Evolutionary conservation across 2,113 vertebrate genomes (phyloP).

Genomic region (Raphicerus campestris): DNA sequence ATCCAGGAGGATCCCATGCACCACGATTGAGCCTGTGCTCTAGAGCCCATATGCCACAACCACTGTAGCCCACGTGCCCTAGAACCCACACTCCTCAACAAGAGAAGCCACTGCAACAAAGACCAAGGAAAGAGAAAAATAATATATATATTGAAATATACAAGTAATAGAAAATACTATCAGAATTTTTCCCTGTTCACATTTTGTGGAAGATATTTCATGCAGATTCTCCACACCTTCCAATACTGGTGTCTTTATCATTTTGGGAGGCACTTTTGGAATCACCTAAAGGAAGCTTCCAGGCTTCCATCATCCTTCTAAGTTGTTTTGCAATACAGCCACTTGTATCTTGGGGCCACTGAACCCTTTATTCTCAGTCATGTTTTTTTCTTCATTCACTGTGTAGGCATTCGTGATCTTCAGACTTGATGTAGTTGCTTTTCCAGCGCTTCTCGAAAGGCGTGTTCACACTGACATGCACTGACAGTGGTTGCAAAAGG

Average conservation of each 20-base stretch:
- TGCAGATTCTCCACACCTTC: neutral
- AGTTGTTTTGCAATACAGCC: neutral
- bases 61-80: neutral
- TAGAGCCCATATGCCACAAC: neutral
- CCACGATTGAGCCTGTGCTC: neutral
- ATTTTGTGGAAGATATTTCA: neutral
- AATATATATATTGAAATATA: neutral
- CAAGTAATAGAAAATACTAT: neutral
- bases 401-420: neutral
- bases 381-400: neutral
- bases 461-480: neutral
- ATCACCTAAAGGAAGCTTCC: neutral
- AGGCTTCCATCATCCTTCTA: neutral
- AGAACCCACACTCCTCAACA: neutral
- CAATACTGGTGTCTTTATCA: neutral
- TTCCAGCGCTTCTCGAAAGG: neutral
- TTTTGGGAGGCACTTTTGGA: neutral
- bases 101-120: neutral
- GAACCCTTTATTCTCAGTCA: neutral
- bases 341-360: neutral
- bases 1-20: neutral
- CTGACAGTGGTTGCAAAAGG: neutral
- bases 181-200: neutral
- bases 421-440: neutral
- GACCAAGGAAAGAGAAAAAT: neutral